A percentile compares a stretch with the other conserved stretches of the same genome.
phyloP scores from a whole-genome alignment of 2,797 vertebrate genomes.

The Aythya fuligula region DNA sequence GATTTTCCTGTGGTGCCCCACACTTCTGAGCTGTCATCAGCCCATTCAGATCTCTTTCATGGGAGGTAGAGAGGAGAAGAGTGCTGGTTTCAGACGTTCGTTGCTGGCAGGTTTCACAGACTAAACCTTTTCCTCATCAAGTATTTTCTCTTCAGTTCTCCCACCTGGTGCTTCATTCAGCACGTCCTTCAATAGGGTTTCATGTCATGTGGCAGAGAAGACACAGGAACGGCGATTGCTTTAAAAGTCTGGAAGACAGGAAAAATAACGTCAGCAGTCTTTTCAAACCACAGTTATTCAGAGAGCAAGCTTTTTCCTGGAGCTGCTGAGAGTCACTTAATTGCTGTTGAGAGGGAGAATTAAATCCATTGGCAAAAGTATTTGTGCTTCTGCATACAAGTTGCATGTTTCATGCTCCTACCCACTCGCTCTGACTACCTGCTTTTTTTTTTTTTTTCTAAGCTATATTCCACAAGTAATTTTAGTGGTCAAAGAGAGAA shows the following conservation, averaged over 20 bases:
- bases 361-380: not conserved
- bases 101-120: constrained; percentile 2
- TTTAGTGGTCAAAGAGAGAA: not conserved
- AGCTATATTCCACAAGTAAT: not conserved
- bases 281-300: not conserved
- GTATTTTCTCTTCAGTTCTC: not conserved
- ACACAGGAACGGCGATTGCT: not conserved
- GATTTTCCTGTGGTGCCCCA: not conserved
- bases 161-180: not conserved
- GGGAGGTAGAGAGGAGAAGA: not conserved
- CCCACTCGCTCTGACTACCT: not conserved
- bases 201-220: not conserved
- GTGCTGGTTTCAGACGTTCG: not conserved
- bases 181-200: not conserved
- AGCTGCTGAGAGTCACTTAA: not conserved
- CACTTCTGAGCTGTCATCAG: constrained; percentile 1
- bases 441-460: not conserved
- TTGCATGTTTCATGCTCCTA: not conserved
- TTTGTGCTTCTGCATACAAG: not conserved
- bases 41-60: not conserved
- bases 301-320: not conserved
- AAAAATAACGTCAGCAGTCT: not conserved
- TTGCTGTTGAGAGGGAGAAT: not conserved
- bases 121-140: not conserved
- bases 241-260: not conserved